phyloP scores from a whole-genome alignment of 2,113 vertebrate genomes.

The Scytalopus superciliaris region DNA sequence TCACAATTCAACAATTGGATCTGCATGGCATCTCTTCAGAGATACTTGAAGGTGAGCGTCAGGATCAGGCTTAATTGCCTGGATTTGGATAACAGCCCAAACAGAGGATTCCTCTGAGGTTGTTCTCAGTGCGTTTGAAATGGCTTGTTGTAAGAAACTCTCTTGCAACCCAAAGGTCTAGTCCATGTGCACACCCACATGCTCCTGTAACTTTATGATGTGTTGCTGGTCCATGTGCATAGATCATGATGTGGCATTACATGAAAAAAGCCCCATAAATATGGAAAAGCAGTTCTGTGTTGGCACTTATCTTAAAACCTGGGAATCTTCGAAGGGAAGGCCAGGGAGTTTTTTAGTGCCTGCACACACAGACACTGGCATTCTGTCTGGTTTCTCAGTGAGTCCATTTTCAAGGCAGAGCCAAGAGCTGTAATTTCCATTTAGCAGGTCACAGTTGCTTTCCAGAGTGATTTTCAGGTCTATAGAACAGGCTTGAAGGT shows the following conservation, averaged over 20 bases:
- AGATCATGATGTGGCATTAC: neutral
- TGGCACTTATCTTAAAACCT: neutral
- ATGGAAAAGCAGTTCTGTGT: neutral
- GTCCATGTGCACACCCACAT: rapidly evolving
- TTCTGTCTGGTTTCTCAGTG: neutral
- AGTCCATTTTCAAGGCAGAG: neutral
- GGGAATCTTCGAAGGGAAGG: neutral
- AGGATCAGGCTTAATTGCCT: neutral
- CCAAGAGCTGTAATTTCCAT: slow-evolving; percentile 18
- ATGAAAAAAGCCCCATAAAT: neutral
- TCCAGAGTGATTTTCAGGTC: neutral
- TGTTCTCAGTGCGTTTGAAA: neutral
- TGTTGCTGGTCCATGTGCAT: neutral
- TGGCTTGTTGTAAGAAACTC: neutral
- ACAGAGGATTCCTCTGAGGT: neutral
- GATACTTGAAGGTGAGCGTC: neutral
- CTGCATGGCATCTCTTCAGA: neutral
- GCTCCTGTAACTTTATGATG: neutral
- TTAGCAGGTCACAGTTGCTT: neutral
- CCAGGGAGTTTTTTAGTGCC: neutral
- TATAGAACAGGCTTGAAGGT: neutral
- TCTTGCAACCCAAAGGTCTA: neutral
- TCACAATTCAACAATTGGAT: neutral
- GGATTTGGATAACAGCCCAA: neutral
- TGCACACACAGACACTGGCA: neutral